Evolutionary conservation across 2,797 vertebrate species (phyloP).

Genomic region (Alexandromys oeconomus): DNA sequence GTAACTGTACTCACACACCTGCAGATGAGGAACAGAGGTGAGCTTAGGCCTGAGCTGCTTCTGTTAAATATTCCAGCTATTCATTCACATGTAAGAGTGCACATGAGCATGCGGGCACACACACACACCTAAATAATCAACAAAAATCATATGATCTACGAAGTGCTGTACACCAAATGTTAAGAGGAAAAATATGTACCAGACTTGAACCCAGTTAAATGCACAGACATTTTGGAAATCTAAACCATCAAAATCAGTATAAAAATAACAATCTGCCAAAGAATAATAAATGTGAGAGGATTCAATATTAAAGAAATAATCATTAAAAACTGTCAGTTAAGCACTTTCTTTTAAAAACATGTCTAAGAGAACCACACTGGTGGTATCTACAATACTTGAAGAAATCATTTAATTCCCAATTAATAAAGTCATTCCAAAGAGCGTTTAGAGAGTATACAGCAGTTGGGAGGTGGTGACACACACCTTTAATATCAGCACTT

Average conservation of each 20-base stretch:
- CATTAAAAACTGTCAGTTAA: background rate
- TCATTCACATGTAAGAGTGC: background rate
- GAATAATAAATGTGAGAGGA: background rate
- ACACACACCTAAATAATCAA: background rate
- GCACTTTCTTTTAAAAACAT: background rate
- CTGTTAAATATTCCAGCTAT: background rate
- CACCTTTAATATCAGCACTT: too few species aligned
- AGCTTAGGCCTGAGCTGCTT: background rate
- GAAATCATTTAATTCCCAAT: background rate
- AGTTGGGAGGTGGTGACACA: too few species aligned
- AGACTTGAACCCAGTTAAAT: background rate
- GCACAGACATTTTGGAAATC: background rate
- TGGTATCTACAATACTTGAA: background rate
- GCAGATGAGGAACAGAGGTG: background rate
- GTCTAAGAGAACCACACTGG: background rate
- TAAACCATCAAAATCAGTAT: background rate
- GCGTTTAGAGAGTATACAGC: background rate
- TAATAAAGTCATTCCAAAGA: background rate
- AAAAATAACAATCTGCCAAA: background rate
- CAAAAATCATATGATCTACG: background rate
- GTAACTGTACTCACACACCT: background rate
- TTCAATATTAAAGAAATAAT: background rate
- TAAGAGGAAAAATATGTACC: background rate
- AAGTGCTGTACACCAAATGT: background rate
- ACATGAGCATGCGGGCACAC: rapidly evolving